A percentile compares a stretch with the other conserved stretches of the same genome.
phyloP scores from a whole-genome alignment of 1,140 invertebrate genomes.

The Diorhabda sublineata region DNA sequence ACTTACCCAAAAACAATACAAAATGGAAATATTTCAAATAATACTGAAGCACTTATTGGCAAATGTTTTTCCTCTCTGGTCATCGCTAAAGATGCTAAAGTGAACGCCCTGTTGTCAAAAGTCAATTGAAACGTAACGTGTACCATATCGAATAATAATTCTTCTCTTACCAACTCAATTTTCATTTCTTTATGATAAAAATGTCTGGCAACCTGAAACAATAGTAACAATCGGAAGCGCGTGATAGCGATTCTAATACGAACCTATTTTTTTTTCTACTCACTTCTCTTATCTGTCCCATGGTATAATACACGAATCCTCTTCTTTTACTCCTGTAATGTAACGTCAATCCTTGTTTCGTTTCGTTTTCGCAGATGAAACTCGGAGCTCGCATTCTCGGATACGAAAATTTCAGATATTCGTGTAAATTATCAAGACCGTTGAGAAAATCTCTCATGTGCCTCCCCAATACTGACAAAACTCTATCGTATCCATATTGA shows the following conservation, averaged over 20 bases:
- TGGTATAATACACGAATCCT: slow-evolving; percentile 94
- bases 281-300: slow-evolving; percentile 90
- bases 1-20: slow-evolving; percentile 88
- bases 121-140: slow-evolving; percentile 90
- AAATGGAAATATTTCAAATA: slow-evolving; percentile 97
- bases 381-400: slow-evolving; percentile 89
- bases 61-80: slow-evolving; percentile 81
- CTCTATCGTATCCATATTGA: slow-evolving; percentile 92
- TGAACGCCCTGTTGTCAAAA: slow-evolving; percentile 90
- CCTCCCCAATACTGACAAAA: slow-evolving; percentile 82
- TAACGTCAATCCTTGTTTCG: slow-evolving; percentile 81
- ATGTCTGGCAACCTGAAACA: slow-evolving; percentile 71
- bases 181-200: slow-evolving; percentile 92
- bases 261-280: slow-evolving; percentile 10
- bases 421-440: slow-evolving; percentile 93
- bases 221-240: too few relatives aligned
- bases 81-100: slow-evolving; percentile 72
- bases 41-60: slow-evolving; percentile 78
- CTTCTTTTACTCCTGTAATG: slow-evolving; percentile 90
- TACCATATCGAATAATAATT: slow-evolving; percentile 82
- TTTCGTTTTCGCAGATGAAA: slow-evolving; percentile 95
- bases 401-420: slow-evolving; percentile 95
- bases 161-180: slow-evolving; percentile 83
- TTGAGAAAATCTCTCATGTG: slow-evolving; percentile 95
- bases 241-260: not conserved